phyloP scores from a whole-genome alignment of 2,113 vertebrate species.

The Nestor notabilis region DNA sequence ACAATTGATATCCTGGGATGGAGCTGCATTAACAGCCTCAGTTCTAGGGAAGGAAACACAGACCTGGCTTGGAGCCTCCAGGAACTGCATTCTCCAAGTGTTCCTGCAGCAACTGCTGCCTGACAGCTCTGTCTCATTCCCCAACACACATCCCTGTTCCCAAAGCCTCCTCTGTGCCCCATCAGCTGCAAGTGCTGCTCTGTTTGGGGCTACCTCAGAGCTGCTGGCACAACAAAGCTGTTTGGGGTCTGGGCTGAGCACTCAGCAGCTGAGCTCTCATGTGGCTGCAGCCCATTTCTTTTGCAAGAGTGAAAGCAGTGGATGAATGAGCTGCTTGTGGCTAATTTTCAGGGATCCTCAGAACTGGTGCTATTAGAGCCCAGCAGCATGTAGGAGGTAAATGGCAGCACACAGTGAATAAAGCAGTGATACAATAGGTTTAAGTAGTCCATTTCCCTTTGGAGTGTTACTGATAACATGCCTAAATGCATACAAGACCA shows the following conservation, averaged over 20 bases:
- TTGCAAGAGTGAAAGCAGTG: conserved; percentile 51
- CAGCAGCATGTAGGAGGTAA: conserved; percentile 53
- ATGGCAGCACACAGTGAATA: conserved; percentile 58
- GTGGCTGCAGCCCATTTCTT: conserved; percentile 19
- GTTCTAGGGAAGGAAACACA: not conserved
- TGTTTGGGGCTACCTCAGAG: not conserved
- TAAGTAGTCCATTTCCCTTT: conserved; percentile 74
- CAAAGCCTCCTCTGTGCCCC: not conserved
- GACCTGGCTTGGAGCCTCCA: not conserved
- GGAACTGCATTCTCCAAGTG: not conserved
- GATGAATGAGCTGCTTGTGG: conserved; percentile 64
- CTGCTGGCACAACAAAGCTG: conserved; percentile 45
- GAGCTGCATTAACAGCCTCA: not conserved
- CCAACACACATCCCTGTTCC: not conserved
- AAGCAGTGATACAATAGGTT: conserved; percentile 66
- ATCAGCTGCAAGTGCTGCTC: not conserved
- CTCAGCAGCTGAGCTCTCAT: not conserved
- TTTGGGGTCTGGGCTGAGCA: not conserved
- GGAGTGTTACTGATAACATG: conserved; percentile 62
- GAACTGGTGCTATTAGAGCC: conserved; percentile 52
- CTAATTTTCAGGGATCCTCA: conserved; percentile 48
- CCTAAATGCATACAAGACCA: conserved; percentile 62
- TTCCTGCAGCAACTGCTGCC: not conserved
- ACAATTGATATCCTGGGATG: not conserved
- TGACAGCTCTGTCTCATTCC: not conserved